Evolutionary conservation across 2,113 vertebrate genomes (phyloP).

Genomic region (Prunella himalayana): DNA sequence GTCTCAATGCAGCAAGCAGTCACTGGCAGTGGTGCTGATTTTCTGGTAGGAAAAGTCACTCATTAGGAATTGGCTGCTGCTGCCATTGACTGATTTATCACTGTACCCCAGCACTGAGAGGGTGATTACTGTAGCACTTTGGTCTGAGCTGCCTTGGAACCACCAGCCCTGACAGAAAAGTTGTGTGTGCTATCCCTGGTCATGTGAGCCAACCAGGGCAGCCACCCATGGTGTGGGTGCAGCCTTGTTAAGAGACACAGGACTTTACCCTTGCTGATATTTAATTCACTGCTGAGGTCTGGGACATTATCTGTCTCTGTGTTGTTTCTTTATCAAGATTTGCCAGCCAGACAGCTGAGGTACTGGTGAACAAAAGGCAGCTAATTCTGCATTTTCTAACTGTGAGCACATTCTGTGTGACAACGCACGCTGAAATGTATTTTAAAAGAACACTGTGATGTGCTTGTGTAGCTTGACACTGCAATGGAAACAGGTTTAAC

Average conservation of each 20-base stretch:
- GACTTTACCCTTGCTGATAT: not conserved
- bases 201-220: not conserved
- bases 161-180: not conserved
- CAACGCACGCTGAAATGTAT: fast-evolving
- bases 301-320: not conserved
- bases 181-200: not conserved
- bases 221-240: not conserved
- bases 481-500: not conserved
- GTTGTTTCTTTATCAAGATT: not conserved
- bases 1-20: not conserved
- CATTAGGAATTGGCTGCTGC: slow-evolving; percentile 27
- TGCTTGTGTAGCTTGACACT: not conserved
- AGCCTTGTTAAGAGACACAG: not conserved
- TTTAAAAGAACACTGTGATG: not conserved
- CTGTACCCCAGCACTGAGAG: not conserved
- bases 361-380: not conserved
- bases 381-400: not conserved
- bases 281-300: not conserved
- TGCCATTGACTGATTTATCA: not conserved
- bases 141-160: not conserved
- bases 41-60: slow-evolving; percentile 33
- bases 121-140: not conserved
- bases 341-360: not conserved
- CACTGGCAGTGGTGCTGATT: not conserved
- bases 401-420: not conserved